Base-by-base conservation (phyloP, 2,888 invertebrate genomes). In the Teleogryllus oceanicus region DNA sequence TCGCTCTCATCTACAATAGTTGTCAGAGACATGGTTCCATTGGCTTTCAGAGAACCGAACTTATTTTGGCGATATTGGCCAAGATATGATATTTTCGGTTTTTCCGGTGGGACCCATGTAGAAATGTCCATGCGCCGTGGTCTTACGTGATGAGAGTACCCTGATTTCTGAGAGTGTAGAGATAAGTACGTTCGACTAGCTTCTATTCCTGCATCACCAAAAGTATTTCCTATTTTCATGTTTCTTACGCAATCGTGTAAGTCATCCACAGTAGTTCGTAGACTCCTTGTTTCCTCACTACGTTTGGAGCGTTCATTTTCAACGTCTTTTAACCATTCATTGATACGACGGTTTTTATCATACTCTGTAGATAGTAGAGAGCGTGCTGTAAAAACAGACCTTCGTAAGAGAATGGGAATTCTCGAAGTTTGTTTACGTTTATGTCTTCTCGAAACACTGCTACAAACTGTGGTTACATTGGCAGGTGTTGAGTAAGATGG, bases 51-150 rank as follows among this genome's bases (percentile, higher is more conserved):
- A 10, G 37, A 37, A 2, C 37, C 62, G 24, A 24, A 79, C 13
- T 50, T 79, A 5, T 37, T 75, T 24, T 62, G 24, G 21, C 76
- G 75, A 49, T 78, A 80, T 76, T 80, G 75, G 13, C 75, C 76
- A 5, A 80, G 62, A 51, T 80, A 80, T 37, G 78, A 80, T 21
- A 78, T 37, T 76, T 24, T 4, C 37, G 37, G 16, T 62, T 62
- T n/a, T 62, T n/a, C 62, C 16, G n/a, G n/a, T 16, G 62, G 62
- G 0, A 62, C 16, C 16, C 62, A 62, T 4, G 16, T n/a, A 62
- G n/a, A 37, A 37, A 37, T 37, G 37, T 37, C 8, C 37, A 37
- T 37, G 5, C 37, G 37, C 37, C 37, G 37, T 37, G 37, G 37
- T 5, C 37, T 37, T 37, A 37, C 8, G 8, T 37, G 37, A 37